A percentile compares a stretch with the other conserved stretches of the same genome.
Evolutionary conservation across 2,797 vertebrate genomes (phyloP).

Genomic region (Leptatherina wallacei): DNA sequence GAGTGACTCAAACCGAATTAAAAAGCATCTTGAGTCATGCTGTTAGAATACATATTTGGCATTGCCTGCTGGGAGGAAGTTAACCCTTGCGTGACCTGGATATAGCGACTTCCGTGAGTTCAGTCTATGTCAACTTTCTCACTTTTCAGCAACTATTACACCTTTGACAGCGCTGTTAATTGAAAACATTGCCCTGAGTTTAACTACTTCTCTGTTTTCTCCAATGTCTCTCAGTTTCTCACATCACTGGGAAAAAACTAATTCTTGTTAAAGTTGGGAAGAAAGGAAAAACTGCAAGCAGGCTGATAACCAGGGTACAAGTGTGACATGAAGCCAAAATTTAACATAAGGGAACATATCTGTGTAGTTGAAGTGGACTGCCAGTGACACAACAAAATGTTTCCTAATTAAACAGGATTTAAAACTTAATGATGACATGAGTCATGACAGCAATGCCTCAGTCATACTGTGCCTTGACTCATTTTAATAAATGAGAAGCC

Average conservation of each 20-base stretch:
- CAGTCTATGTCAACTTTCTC: background rate
- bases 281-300: background rate
- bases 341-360: background rate
- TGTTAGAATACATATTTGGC: conserved; percentile 13
- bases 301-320: background rate
- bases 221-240: background rate
- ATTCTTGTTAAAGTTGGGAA: background rate
- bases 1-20: conserved; percentile 23
- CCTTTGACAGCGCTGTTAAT: conserved; percentile 5
- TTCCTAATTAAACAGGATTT: background rate
- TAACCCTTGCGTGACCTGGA: background rate
- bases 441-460: background rate
- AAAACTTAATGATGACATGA: background rate
- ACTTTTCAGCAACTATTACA: conserved; percentile 3
- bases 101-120: background rate
- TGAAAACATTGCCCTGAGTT: background rate
- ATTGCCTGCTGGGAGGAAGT: background rate
- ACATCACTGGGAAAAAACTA: background rate
- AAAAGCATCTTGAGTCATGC: conserved; percentile 1
- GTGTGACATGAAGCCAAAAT: background rate
- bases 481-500: conserved; percentile 64
- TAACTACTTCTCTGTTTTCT: conserved; percentile 3
- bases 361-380: background rate
- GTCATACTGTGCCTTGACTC: conserved; percentile 46
- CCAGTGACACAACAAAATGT: background rate